phyloP scores from a whole-genome alignment of 2,888 invertebrate genomes.

The Troglohyphantes excavatus region DNA sequence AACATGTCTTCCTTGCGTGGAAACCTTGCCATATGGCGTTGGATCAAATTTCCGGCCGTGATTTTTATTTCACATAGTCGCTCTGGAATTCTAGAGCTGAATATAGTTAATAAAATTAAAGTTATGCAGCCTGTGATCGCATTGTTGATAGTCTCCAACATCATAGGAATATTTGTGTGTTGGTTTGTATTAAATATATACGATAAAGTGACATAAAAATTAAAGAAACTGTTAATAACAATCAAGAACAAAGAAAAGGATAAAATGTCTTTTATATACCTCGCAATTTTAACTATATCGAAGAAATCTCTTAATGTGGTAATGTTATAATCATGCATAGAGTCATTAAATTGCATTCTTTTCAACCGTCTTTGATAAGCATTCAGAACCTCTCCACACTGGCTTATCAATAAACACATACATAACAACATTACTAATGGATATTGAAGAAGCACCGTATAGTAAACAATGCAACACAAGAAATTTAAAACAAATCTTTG shows the following conservation, averaged over 20 bases:
- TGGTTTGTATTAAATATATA: too few species aligned
- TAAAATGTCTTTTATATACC: too few species aligned
- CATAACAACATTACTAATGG: neutral
- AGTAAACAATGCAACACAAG: neutral
- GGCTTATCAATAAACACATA: neutral
- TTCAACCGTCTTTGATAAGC: neutral
- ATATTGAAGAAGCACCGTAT: neutral
- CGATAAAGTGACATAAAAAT: too few species aligned
- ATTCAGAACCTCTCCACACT: neutral
- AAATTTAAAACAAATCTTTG: too few species aligned
- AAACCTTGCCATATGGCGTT: neutral
- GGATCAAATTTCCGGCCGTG: neutral
- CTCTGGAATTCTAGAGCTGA: neutral
- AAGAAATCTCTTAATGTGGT: too few species aligned
- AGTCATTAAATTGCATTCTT: neutral
- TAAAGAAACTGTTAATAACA: too few species aligned
- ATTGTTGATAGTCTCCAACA: neutral
- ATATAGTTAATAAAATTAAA: neutral
- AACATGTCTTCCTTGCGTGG: neutral
- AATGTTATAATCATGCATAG: too few species aligned
- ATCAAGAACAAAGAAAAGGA: too few species aligned
- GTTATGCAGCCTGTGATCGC: neutral
- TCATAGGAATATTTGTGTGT: neutral
- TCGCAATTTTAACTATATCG: too few species aligned
- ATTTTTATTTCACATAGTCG: neutral